A percentile compares a stretch with the other conserved stretches of the same genome.
phyloP scores from a whole-genome alignment of 2,888 invertebrate species.

The Parnassius mnemosyne region DNA sequence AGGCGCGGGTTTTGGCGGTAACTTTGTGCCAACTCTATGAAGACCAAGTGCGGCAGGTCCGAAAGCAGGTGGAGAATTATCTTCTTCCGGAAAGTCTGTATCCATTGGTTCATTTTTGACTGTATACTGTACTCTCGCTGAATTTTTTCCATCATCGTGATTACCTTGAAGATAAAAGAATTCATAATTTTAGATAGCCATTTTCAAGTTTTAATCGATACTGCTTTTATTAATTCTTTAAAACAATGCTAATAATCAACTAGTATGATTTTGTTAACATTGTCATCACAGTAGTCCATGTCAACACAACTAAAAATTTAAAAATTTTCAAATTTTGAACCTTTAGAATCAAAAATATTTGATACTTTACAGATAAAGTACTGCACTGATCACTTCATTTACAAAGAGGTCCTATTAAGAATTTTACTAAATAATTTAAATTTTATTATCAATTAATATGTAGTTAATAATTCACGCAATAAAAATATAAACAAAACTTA shows the following conservation, averaged over 20 bases:
- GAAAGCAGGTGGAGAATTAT: conserved; percentile 85
- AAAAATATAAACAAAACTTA: conserved; percentile 80
- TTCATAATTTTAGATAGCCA: conserved; percentile 22
- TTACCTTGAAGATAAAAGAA: conserved; percentile 51
- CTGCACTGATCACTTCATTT: conserved; percentile 35
- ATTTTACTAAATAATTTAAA: conserved; percentile 29
- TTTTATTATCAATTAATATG: too few relatives aligned
- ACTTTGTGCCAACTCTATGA: conserved; percentile 88
- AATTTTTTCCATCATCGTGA: conserved; percentile 52
- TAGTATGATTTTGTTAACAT: conserved; percentile 27
- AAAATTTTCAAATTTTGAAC: conserved; percentile 81
- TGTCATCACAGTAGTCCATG: conserved; percentile 37
- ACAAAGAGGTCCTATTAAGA: conserved; percentile 31
- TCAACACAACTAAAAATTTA: conserved; percentile 69
- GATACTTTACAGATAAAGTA: conserved; percentile 28
- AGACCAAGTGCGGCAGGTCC: conserved; percentile 90
- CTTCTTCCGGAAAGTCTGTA: conserved; percentile 83
- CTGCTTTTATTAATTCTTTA: conserved; percentile 2
- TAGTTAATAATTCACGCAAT: conserved; percentile 24
- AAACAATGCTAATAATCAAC: conserved; percentile 22
- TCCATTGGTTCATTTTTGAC: conserved; percentile 83
- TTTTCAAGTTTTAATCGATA: conserved; percentile 16
- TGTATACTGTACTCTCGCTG: conserved; percentile 52
- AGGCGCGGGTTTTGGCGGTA: conserved; percentile 86
- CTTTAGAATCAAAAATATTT: conserved; percentile 46